These are phyloP conservation scores for Sardina pilchardus DNA, from an alignment of 2,113 vertebrate genomes.

Conservation along the genomic window DNA sequence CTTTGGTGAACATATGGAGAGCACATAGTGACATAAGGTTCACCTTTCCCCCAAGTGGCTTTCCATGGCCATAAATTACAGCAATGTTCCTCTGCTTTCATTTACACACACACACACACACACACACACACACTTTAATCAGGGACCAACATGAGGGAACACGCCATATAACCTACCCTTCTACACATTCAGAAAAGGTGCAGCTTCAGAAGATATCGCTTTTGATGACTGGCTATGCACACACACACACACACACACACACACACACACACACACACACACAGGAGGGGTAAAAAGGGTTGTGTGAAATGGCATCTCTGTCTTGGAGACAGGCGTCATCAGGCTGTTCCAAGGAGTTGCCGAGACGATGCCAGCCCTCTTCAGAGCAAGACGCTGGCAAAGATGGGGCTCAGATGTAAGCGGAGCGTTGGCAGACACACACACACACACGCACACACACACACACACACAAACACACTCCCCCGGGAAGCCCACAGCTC, in stretches of 20 bases:
- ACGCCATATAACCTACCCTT: neutral
- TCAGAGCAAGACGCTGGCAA: conserved; percentile 38
- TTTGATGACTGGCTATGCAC: neutral
- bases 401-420: conserved; percentile 36
- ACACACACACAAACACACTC: conserved; percentile 21
- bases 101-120: neutral
- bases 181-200: neutral
- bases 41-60: conserved; percentile 6
- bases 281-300: neutral
- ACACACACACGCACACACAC: conserved; percentile 27
- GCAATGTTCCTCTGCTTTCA: neutral
- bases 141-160: neutral
- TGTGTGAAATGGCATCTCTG: conserved; percentile 32
- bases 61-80: conserved; percentile 22
- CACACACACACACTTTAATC: conserved; percentile 3
- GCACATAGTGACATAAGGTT: conserved; percentile 10
- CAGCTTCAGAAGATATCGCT: neutral
- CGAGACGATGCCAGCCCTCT: conserved; percentile 1
- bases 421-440: conserved; percentile 48
- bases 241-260: neutral
- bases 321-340: conserved; percentile 37
- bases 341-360: neutral
- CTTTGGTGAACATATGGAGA: conserved; percentile 14
- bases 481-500: conserved; percentile 31
- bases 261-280: neutral